Conservation (phyloP, 2,797 vertebrate genomes). For the Pachyuromys duprasi region DNA sequence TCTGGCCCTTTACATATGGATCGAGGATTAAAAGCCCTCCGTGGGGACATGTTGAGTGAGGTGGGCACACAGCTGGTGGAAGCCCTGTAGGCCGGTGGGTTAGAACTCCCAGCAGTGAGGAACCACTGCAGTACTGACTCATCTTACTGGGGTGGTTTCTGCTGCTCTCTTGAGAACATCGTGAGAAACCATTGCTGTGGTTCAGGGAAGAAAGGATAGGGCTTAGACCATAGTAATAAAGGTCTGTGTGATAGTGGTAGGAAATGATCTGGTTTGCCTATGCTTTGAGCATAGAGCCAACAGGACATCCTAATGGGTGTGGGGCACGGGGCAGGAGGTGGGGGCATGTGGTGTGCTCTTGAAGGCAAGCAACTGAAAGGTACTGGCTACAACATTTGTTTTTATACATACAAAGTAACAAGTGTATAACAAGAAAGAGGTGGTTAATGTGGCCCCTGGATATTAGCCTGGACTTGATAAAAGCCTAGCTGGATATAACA, state of each 20-base stretch:
- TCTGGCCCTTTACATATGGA: neutral
- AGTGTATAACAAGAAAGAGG: neutral
- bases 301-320: neutral
- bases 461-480: neutral
- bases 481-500: neutral
- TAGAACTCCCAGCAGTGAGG: neutral
- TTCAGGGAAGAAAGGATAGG: neutral
- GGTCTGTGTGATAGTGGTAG: neutral
- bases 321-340: neutral
- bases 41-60: neutral
- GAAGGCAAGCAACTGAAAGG: neutral
- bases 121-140: neutral
- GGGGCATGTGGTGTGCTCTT: neutral
- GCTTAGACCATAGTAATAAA: neutral
- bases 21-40: neutral
- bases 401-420: neutral
- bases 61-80: accelerated
- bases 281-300: neutral
- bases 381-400: neutral
- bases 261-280: neutral
- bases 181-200: neutral
- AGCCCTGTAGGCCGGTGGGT: neutral
- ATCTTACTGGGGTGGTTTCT: neutral
- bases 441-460: neutral
- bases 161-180: neutral